Evolutionary conservation across 2,797 vertebrate species (phyloP).

Genomic region (Hafferia zeledoni): DNA sequence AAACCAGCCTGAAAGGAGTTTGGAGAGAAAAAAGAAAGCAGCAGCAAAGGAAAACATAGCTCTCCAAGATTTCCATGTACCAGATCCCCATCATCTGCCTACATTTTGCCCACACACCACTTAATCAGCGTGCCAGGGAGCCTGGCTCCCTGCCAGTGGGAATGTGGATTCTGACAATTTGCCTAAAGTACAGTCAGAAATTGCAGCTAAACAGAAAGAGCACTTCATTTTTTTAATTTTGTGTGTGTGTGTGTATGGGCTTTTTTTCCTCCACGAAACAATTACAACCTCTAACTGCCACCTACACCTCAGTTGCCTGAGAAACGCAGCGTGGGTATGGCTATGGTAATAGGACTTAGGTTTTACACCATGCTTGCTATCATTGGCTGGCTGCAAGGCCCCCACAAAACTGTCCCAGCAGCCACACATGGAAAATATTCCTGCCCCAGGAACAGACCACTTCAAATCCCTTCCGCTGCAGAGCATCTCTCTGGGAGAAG

Average conservation of each 20-base stretch:
- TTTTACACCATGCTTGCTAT: background rate
- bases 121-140: background rate
- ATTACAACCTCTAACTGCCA: slow-evolving; percentile 32
- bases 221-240: background rate
- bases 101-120: background rate
- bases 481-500: background rate
- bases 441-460: background rate
- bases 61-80: background rate
- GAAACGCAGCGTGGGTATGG: slow-evolving; percentile 62
- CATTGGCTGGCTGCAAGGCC: background rate
- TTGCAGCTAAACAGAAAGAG: slow-evolving; percentile 10
- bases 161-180: slow-evolving; percentile 1
- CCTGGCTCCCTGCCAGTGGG: background rate
- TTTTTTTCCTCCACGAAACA: background rate
- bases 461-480: background rate
- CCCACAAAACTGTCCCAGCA: background rate
- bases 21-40: background rate
- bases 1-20: background rate
- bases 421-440: background rate
- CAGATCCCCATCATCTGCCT: background rate
- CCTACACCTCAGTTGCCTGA: slow-evolving; percentile 69
- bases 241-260: background rate
- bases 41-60: background rate
- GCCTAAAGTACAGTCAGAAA: slow-evolving; percentile 40
- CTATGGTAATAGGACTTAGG: background rate